phyloP scores from a whole-genome alignment of 1,140 invertebrate genomes.

The Zaprionus nigranus region DNA sequence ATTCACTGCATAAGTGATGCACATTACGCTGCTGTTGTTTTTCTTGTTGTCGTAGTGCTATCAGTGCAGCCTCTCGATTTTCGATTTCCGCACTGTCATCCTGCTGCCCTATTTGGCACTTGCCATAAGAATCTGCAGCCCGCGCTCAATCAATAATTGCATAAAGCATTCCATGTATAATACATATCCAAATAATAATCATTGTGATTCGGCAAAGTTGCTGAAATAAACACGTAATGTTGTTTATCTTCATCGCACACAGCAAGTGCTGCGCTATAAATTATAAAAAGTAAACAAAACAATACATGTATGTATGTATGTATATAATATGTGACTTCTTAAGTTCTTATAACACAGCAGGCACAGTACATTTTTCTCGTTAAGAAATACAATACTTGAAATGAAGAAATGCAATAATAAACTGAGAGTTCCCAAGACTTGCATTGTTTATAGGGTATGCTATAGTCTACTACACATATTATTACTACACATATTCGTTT shows the following conservation, averaged over 20 bases:
- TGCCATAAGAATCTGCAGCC: conserved; percentile 14
- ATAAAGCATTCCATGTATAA: background rate
- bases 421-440: background rate
- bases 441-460: background rate
- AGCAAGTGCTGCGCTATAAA: background rate
- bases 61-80: conserved; percentile 24
- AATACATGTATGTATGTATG: too few species aligned
- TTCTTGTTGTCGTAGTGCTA: conserved; percentile 8
- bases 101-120: conserved; percentile 19
- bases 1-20: conserved; percentile 25
- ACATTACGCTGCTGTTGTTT: background rate
- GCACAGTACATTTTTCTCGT: too few species aligned
- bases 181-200: background rate
- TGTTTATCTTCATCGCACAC: too few species aligned
- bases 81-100: conserved; percentile 6
- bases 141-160: conserved; percentile 6
- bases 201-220: background rate
- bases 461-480: background rate
- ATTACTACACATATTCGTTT: background rate
- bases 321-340: background rate
- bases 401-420: background rate
- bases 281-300: background rate
- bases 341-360: background rate
- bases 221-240: background rate
- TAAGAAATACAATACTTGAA: background rate